These are phyloP conservation scores for Antechinus flavipes DNA, from an alignment of 2,113 vertebrate genomes.

Conservation along the genomic window DNA sequence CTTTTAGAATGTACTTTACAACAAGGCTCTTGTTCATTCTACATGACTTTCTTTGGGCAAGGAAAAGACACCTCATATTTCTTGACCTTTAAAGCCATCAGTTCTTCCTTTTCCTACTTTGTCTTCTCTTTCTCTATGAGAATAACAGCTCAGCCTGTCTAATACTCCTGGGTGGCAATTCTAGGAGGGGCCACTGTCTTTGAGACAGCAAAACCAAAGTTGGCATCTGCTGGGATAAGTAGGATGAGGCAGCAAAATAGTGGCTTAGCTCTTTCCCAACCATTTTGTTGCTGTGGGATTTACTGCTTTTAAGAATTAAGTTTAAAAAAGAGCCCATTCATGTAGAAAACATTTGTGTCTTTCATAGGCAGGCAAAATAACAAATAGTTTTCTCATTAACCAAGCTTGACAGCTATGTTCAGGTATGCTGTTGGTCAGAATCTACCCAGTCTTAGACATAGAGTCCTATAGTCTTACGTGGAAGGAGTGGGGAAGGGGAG, in stretches of 20 bases:
- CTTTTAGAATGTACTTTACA: constrained; percentile 60
- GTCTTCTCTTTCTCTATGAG: not conserved
- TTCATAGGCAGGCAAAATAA: not conserved
- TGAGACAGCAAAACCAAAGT: not conserved
- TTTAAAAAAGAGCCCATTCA: constrained; percentile 48
- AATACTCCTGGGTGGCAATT: not conserved
- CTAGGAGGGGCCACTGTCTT: not conserved
- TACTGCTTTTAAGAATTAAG: not conserved
- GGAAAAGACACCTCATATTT: constrained; percentile 41
- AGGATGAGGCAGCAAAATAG: constrained; percentile 23
- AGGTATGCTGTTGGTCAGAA: not conserved
- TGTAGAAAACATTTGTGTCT: constrained; percentile 46
- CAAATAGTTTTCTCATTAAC: not conserved
- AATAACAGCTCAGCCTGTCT: constrained; percentile 44
- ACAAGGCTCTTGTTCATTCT: not conserved
- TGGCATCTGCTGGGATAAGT: constrained; percentile 10
- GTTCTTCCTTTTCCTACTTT: not conserved
- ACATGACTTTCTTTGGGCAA: not conserved
- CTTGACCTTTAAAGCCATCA: not conserved
- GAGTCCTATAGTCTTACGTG: constrained; percentile 11
- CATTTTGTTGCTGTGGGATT: constrained; percentile 4
- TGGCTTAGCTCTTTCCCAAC: constrained; percentile 19
- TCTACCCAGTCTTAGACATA: not conserved
- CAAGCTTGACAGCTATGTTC: not conserved
- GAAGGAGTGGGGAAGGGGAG: too few species aligned